phyloP scores from a whole-genome alignment of 2,797 vertebrate species.

The Acridotheres tristis region DNA sequence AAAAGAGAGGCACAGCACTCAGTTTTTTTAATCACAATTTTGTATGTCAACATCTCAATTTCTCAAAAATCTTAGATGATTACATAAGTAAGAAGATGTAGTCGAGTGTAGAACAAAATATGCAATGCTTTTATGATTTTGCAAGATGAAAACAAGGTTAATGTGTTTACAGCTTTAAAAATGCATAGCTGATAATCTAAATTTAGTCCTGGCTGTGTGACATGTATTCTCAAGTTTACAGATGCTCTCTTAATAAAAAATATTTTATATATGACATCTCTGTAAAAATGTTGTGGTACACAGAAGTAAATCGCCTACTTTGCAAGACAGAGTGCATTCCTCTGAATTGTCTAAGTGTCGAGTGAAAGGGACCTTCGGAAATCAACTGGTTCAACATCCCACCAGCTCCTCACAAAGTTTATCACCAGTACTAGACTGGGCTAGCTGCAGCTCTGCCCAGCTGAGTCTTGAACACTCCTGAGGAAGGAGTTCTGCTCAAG shows the following conservation, averaged over 20 bases:
- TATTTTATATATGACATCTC: neutral
- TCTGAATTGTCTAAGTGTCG: fast-evolving
- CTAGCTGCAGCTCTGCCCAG: neutral
- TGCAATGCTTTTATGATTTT: fast-evolving
- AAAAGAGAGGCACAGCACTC: fast-evolving
- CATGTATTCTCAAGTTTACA: neutral
- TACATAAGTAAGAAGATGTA: neutral
- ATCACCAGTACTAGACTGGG: neutral
- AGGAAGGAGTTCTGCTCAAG: neutral
- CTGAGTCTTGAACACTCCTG: neutral
- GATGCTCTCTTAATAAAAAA: neutral
- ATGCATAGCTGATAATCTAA: neutral
- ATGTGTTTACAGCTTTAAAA: neutral
- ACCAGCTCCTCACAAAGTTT: neutral
- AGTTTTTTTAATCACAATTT: neutral
- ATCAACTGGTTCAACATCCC: neutral
- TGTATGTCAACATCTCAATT: neutral
- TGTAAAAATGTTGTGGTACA: neutral
- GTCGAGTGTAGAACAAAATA: neutral
- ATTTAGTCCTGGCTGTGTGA: neutral
- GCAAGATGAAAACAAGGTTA: neutral
- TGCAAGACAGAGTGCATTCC: neutral
- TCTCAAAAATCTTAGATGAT: neutral
- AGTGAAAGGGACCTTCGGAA: neutral
- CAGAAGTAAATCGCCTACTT: neutral